phyloP scores from a whole-genome alignment of 2,797 vertebrate genomes.

The Babyrousa celebensis region DNA sequence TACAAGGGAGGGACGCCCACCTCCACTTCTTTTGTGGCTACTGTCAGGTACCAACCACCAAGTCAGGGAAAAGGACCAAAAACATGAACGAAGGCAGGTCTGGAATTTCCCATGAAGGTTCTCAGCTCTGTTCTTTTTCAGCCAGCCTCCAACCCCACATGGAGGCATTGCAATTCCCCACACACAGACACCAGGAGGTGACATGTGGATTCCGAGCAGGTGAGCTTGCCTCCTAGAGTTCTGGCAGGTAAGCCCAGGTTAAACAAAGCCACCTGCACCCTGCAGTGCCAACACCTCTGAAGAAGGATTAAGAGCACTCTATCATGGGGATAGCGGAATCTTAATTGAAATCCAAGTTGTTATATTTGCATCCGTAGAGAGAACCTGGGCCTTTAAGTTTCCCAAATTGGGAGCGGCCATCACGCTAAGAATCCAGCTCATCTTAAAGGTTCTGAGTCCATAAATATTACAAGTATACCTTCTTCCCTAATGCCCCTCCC shows the following conservation, averaged over 20 bases:
- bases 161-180: neutral
- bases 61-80: neutral
- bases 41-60: neutral
- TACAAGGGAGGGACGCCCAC: neutral
- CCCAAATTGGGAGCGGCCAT: neutral
- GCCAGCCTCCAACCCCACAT: neutral
- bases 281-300: slow-evolving; percentile 73
- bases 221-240: slow-evolving; percentile 36
- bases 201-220: neutral
- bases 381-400: neutral
- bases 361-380: slow-evolving; percentile 56
- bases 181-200: neutral
- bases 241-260: slow-evolving; percentile 71
- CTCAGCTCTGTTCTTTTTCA: neutral
- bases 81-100: neutral
- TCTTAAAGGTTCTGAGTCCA: neutral
- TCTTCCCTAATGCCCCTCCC: neutral
- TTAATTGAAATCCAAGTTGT: slow-evolving; percentile 87
- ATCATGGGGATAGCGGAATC: slow-evolving; percentile 78
- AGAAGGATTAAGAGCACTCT: slow-evolving; percentile 85
- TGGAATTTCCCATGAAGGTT: neutral
- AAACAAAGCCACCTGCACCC: slow-evolving; percentile 79
- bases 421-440: neutral
- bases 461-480: neutral
- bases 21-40: neutral